Base-by-base conservation (phyloP, 1,140 invertebrate genomes). In the Scaptomyza graminum region DNA sequence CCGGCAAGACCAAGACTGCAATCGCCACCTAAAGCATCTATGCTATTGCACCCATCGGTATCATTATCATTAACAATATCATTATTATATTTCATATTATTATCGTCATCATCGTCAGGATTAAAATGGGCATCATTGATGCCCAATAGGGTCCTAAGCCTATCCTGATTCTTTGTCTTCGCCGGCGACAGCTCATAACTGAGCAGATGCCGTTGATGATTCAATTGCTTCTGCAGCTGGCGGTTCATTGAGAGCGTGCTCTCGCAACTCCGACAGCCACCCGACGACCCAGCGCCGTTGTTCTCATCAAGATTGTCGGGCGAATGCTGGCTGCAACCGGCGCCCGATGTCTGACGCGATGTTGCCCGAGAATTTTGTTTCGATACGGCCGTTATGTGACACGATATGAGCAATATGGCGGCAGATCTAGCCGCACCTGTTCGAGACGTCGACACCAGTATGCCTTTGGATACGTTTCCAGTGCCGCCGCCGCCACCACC, bases 351-450 rank as follows among this genome's bases (percentile, higher is more conserved):
- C 51, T 91, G 90, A 68, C 87, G 90, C 77, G 87, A 90, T 68
- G 88, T 80, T 65, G 79, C 77, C 46, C 74, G 83, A 47, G 77
- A 80, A 75, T 88, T 88, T 70, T 91, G 89, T 90, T 92, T 91
- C 22, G 88, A 88, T 62, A 91, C 74, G 59, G 94, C 93, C 92
- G 93, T 93, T 87, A 95, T 94, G 93, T 96, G 95, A 93, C 95
- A 96, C 93, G 96, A 96, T 94, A 96, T 96, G 93, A 97, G 95
- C 95, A 96, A 96, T 95, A 97, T 96, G 95, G 96, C 96, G 92
- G 96, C 96, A 93, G 95, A 94, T 92, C 96, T 95, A 92, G 96
- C 96, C 94, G 96, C 96, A 96, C 96, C 96, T 96, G 95, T 95
- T 93, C 96, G 94, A 79, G 95, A 96, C 73, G 95, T 94, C 76